Percentiles rank a stretch among this genome's conserved stretches.
These are phyloP conservation scores for Eriosoma lanigerum DNA, from an alignment of 1,140 invertebrate species.

Conservation along the genomic window DNA sequence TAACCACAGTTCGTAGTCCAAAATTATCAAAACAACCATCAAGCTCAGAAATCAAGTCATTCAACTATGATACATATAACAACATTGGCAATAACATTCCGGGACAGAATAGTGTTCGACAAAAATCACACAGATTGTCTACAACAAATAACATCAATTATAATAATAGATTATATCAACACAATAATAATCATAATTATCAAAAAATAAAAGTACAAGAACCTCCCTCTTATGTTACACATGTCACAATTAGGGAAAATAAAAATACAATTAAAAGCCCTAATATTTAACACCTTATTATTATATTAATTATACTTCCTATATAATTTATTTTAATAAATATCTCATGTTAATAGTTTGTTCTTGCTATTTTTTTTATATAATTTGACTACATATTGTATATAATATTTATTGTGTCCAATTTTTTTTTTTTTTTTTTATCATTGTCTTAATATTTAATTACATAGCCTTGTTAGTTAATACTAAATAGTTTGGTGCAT, in stretches of 20 bases:
- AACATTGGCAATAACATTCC: neutral
- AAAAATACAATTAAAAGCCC: slow-evolving; percentile 50
- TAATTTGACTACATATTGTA: neutral
- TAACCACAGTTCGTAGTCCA: neutral
- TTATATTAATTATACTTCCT: too few species aligned
- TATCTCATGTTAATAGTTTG: neutral
- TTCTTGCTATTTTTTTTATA: neutral
- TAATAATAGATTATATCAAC: neutral
- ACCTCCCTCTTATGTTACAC: slow-evolving; percentile 64
- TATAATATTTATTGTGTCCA: neutral
- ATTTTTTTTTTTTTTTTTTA: neutral
- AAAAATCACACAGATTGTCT: neutral
- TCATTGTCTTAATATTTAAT: neutral
- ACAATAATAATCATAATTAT: neutral
- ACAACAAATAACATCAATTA: neutral
- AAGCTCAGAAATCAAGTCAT: neutral
- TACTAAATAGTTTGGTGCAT: too few species aligned
- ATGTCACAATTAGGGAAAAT: slow-evolving; percentile 61
- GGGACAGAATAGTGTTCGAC: neutral
- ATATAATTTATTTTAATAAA: neutral
- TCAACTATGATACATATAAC: slow-evolving; percentile 3
- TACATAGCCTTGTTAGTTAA: too few species aligned
- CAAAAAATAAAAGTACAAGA: slow-evolving; percentile 56
- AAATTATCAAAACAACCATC: neutral
- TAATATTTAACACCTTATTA: neutral